Evolutionary conservation across 2,888 invertebrate genomes (phyloP).

Genomic region (Xestoiulus laeticollis): DNA sequence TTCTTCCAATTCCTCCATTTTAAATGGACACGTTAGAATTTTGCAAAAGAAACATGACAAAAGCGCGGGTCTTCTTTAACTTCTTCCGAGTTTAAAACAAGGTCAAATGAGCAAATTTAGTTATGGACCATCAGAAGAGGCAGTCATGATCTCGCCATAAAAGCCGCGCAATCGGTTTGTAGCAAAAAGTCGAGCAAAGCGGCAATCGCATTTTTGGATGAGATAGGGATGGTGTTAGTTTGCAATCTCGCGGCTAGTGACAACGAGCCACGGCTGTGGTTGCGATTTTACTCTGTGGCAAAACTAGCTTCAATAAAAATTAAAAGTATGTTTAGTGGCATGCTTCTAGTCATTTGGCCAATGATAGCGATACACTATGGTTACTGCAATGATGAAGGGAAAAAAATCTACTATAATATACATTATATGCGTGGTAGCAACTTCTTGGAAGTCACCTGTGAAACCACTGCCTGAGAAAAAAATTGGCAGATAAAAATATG

Average conservation of each 20-base stretch:
- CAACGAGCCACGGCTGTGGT: not conserved
- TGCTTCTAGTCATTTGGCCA: not conserved
- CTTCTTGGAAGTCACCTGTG: constrained; percentile 35
- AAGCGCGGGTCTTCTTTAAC: not conserved
- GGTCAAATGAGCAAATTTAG: not conserved
- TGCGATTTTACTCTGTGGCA: not conserved
- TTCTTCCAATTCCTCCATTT: not conserved
- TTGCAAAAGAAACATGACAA: not conserved
- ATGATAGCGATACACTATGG: not conserved
- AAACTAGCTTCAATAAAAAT: not conserved
- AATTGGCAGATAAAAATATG: constrained; percentile 43
- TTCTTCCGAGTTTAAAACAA: not conserved
- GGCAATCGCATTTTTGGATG: not conserved
- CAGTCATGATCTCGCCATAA: not conserved
- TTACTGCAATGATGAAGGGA: not conserved
- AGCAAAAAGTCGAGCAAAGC: not conserved
- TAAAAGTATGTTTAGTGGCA: not conserved
- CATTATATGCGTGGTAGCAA: constrained; percentile 6
- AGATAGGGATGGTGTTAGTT: not conserved
- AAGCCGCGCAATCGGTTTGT: not conserved
- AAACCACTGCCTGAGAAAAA: constrained; percentile 30
- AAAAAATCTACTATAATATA: not conserved
- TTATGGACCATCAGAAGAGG: not conserved
- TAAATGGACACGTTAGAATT: not conserved
- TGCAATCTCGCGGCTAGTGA: not conserved